Conservation (phyloP, 2,888 invertebrate species). For the Latrodectus elegans region DNA sequence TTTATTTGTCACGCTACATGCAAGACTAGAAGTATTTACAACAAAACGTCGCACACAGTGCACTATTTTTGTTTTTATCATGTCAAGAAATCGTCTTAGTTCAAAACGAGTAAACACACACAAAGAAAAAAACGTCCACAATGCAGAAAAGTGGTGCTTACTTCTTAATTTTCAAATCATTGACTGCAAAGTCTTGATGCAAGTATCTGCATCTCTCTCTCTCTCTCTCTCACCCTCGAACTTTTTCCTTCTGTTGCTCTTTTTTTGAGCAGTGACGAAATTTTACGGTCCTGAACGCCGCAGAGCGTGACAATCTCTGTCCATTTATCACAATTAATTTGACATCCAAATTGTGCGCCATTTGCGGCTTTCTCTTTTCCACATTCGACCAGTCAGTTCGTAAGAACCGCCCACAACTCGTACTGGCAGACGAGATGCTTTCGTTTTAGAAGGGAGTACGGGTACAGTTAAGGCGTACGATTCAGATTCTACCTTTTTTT, state of each 20-base stretch:
- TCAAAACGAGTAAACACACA: too few species aligned
- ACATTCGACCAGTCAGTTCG: conserved; percentile 40
- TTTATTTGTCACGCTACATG: too few species aligned
- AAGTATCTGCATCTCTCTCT: not conserved
- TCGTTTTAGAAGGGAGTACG: conserved; percentile 36
- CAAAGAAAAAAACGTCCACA: too few species aligned
- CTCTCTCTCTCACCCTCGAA: not conserved
- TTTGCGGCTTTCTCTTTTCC: conserved; percentile 60
- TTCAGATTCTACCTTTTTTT: too few species aligned
- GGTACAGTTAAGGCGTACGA: conserved; percentile 37
- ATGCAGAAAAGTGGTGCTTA: conserved; percentile 25
- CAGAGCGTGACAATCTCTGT: conserved; percentile 56
- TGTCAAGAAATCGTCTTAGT: too few species aligned
- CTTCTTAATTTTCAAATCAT: conserved; percentile 58
- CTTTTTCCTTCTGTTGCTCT: conserved; percentile 12
- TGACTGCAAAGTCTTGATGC: conserved; percentile 1
- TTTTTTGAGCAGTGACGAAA: conserved; percentile 61
- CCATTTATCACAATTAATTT: conserved; percentile 69
- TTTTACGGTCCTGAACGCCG: conserved; percentile 59
- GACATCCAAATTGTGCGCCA: conserved; percentile 68
- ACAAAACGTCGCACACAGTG: too few species aligned
- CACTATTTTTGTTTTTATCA: too few species aligned
- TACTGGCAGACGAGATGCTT: conserved; percentile 31
- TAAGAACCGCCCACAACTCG: conserved; percentile 48
- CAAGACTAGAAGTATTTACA: too few species aligned